Evolutionary conservation across 2,888 invertebrate species (phyloP), one percentile per base, ranked within the genome.

Genomic region (Hirtodrosophila duncani): DNA sequence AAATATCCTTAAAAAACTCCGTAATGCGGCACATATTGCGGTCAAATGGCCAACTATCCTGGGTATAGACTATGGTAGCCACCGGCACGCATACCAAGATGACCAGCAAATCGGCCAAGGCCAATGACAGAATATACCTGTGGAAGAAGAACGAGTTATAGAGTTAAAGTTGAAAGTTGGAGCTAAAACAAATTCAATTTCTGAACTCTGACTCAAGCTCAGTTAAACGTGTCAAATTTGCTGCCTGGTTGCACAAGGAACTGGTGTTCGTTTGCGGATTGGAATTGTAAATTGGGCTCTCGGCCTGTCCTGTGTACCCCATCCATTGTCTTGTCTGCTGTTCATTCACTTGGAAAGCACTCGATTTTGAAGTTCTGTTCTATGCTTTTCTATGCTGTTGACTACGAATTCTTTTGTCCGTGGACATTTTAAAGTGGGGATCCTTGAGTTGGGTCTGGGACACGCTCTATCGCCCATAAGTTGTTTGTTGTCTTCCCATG

Each of bases 1-100:
- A 96, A 67, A 97, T 90, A 74, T 96, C 95, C 83, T 95, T 95
- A 13, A 94, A 92, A 42, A 93, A 93, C 84, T 97, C 96, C 2
- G 93, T 94, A 20, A 93, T 86, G 60, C 92, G 92, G 85, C 95
- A 98, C 41, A 96, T 90, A 1, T 91, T 88, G 17, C 89, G 89
- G 1, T 97, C 97, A 89, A 94, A 97, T 0, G 96, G 96, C 95
- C 96, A 97, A 1, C 93, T 93, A 55, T 93, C 93, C 69, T 95
- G 88, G 0, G 95, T 94, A 87, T 96, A 97, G 3, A 96, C 91
- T 9, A 93, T 92, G 3, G 94, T 93, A 0, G 95, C 95, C 86
- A 95, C 92, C 0, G 95, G 95, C 2, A 95, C 94, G 59, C 93
- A 92, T 0, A 93, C 92, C 62, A 95, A 86, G 80, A 96, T 93